Evolutionary conservation across 2,888 invertebrate genomes (phyloP).

Genomic region (Aleiodes testaceus): DNA sequence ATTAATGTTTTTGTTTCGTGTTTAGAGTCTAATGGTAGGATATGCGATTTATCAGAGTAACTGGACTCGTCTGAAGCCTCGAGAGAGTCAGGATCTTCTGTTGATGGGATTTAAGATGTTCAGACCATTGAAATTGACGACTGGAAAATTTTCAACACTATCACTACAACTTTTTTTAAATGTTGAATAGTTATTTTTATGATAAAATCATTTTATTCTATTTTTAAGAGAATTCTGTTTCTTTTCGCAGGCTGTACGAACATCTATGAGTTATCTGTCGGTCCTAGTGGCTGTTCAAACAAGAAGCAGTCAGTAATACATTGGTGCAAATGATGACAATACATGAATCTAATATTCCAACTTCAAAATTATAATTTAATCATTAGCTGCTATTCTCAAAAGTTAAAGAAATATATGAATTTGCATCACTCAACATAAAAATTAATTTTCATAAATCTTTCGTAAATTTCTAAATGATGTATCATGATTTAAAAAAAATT

Average conservation of each 20-base stretch:
- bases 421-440: no score
- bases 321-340: no score
- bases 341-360: no score
- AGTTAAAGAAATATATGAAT: no score
- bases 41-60: conserved; percentile 44
- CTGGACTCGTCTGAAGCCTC: conserved; percentile 46
- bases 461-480: no score
- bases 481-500: no score
- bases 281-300: conserved; percentile 41
- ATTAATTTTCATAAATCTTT: no score
- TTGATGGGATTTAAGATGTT: conserved; percentile 41
- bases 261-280: conserved; percentile 46
- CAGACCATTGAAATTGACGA: conserved; percentile 45
- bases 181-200: conserved; percentile 18
- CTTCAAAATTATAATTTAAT: no score
- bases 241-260: conserved; percentile 37
- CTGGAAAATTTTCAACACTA: conserved; percentile 48
- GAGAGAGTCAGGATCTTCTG: conserved; percentile 43
- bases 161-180: conserved; percentile 44
- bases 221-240: background rate
- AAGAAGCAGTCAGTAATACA: background rate
- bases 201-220: background rate
- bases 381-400: no score
- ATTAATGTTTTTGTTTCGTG: background rate
- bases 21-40: conserved; percentile 21